Conservation (phyloP, 2,888 invertebrate genomes). For the Meloe dianella region DNA sequence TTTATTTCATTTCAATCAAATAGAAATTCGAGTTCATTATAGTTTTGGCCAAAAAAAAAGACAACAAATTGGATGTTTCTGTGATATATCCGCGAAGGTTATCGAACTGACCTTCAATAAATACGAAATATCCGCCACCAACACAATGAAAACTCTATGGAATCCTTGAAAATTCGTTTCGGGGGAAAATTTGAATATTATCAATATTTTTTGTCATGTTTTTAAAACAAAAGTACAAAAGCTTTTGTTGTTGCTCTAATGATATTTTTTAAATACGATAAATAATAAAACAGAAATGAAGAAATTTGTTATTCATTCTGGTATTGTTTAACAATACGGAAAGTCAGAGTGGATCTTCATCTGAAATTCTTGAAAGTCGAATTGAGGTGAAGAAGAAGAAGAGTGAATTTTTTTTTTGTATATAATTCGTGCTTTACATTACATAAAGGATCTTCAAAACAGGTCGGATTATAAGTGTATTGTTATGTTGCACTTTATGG, state of each 20-base stretch:
- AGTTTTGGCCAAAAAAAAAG: background rate
- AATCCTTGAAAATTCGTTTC: slow-evolving; percentile 36
- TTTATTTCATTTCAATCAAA: background rate
- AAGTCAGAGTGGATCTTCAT: slow-evolving; percentile 56
- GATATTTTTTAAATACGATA: slow-evolving; percentile 2
- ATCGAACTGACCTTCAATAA: slow-evolving; percentile 46
- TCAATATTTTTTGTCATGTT: slow-evolving; percentile 25
- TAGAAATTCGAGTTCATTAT: background rate
- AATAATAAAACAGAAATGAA: slow-evolving; percentile 36
- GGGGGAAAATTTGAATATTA: slow-evolving; percentile 44
- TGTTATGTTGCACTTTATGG: slow-evolving; percentile 41
- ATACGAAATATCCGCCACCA: slow-evolving; percentile 40
- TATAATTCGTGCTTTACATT: slow-evolving; percentile 49
- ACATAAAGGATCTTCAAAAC: slow-evolving; percentile 42
- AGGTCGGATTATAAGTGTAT: slow-evolving; percentile 34
- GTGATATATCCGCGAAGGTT: slow-evolving; percentile 39
- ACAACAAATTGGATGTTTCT: slow-evolving; percentile 24
- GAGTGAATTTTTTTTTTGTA: too few species aligned
- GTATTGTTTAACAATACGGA: slow-evolving; percentile 49
- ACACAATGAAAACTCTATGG: slow-evolving; percentile 33
- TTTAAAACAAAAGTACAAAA: slow-evolving; percentile 18
- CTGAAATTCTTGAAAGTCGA: slow-evolving; percentile 50
- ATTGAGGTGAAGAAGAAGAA: slow-evolving; percentile 19
- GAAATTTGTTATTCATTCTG: slow-evolving; percentile 52
- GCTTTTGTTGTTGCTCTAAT: slow-evolving; percentile 10